Conservation (phyloP, 1,140 invertebrate genomes). For the Dendrolimus kikuchii region DNA sequence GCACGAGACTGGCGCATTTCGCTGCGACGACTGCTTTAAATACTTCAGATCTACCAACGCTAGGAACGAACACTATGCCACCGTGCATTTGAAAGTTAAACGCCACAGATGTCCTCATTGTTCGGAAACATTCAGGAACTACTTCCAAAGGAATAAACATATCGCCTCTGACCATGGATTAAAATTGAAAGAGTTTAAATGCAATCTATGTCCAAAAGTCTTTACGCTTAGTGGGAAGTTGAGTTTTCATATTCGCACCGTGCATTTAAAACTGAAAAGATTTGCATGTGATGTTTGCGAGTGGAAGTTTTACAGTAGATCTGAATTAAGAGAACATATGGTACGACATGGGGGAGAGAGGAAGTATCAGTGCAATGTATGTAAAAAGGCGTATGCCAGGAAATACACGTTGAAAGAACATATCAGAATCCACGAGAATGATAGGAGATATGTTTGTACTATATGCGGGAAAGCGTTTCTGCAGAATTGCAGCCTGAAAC, state of each 20-base stretch:
- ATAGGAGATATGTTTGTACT: slow-evolving; percentile 68
- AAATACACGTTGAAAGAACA: slow-evolving; percentile 82
- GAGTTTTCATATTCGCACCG: slow-evolving; percentile 42
- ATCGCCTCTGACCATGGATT: slow-evolving; percentile 44
- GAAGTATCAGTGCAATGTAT: slow-evolving; percentile 74
- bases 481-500: slow-evolving; percentile 61
- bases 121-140: slow-evolving; percentile 51
- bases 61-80: slow-evolving; percentile 52
- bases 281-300: slow-evolving; percentile 75
- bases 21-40: slow-evolving; percentile 66
- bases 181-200: slow-evolving; percentile 60
- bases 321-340: slow-evolving; percentile 77
- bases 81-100: slow-evolving; percentile 50
- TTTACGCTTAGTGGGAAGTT: slow-evolving; percentile 57
- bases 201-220: slow-evolving; percentile 46
- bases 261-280: slow-evolving; percentile 65
- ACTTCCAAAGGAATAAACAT: slow-evolving; percentile 61
- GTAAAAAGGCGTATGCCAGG: slow-evolving; percentile 76
- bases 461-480: slow-evolving; percentile 69
- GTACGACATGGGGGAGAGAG: slow-evolving; percentile 77
- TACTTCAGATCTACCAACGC: slow-evolving; percentile 49
- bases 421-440: slow-evolving; percentile 77
- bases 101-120: slow-evolving; percentile 56
- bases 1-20: slow-evolving; percentile 56
- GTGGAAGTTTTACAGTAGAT: slow-evolving; percentile 74